Conservation (phyloP, 1,140 invertebrate species). For the Drosophila funebris region DNA sequence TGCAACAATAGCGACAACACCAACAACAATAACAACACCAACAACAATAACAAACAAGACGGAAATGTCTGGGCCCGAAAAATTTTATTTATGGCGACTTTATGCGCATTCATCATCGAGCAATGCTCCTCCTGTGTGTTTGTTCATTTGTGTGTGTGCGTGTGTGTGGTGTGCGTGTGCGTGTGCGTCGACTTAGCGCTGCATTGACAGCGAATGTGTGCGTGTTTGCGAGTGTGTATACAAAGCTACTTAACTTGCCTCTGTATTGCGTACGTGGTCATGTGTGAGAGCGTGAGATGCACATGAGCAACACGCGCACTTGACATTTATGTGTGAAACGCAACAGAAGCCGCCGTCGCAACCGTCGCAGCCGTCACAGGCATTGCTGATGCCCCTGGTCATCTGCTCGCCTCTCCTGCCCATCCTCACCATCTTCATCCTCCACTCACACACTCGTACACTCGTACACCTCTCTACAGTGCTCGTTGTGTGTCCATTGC, state of each 20-base stretch:
- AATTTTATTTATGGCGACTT: conserved; percentile 76
- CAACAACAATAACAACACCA: conserved; percentile 23
- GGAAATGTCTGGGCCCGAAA: conserved; percentile 50
- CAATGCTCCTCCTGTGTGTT: conserved; percentile 31
- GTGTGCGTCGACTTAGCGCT: conserved; percentile 25
- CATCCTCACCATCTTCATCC: not conserved
- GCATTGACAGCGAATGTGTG: conserved; percentile 24
- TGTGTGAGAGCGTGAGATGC: conserved; percentile 42
- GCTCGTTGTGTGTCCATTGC: conserved; percentile 16
- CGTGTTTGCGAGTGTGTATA: conserved; percentile 14
- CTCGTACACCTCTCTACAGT: not conserved
- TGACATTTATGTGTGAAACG: conserved; percentile 76
- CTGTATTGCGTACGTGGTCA: conserved; percentile 42
- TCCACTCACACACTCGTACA: not conserved
- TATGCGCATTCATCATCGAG: conserved; percentile 76
- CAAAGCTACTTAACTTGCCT: conserved; percentile 67
- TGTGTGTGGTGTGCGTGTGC: conserved; percentile 5
- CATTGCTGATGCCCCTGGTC: not conserved
- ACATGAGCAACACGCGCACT: conserved; percentile 70
- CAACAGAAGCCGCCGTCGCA: not conserved
- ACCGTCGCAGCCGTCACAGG: too few relatives aligned
- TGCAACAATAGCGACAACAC: conserved; percentile 18
- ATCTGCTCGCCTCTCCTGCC: not conserved
- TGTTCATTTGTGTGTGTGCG: not conserved
- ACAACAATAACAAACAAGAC: conserved; percentile 44